phyloP scores from a whole-genome alignment of 2,797 vertebrate species.

The Acrossocheilus wenchowensis region DNA sequence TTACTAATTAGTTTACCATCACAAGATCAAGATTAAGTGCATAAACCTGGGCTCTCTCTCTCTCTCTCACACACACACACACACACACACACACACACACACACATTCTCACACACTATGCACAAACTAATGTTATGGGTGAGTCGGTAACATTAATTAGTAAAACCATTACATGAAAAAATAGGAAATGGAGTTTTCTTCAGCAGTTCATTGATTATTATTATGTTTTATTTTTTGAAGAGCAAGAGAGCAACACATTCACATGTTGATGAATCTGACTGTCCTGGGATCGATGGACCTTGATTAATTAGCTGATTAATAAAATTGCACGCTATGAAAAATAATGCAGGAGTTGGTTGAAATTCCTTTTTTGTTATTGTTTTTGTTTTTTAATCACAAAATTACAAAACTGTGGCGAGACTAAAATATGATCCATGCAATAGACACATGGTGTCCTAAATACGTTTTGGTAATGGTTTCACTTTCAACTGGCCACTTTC shows the following conservation, averaged over 20 bases:
- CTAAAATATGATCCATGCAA: background rate
- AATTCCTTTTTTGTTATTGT: too few relatives aligned
- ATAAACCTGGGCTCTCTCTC: background rate
- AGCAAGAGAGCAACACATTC: background rate
- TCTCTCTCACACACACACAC: too few relatives aligned
- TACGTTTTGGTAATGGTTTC: too few relatives aligned
- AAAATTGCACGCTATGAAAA: too few relatives aligned
- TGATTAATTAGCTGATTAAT: background rate
- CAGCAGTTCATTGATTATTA: background rate
- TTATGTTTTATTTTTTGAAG: background rate
- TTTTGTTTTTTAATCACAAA: background rate
- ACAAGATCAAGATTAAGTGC: constrained; percentile 8
- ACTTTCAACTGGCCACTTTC: too few relatives aligned
- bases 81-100: background rate
- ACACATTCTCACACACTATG: background rate
- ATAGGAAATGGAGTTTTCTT: background rate
- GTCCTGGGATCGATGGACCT: background rate
- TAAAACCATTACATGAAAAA: background rate
- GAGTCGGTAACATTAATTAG: background rate
- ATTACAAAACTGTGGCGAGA: background rate
- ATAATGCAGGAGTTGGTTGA: too few relatives aligned
- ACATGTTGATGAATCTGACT: background rate
- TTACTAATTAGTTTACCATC: background rate
- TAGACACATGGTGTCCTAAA: background rate
- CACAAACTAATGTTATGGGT: background rate